phyloP scores from a whole-genome alignment of 2,888 invertebrate species.

The Drosophila parthenogenetica region DNA sequence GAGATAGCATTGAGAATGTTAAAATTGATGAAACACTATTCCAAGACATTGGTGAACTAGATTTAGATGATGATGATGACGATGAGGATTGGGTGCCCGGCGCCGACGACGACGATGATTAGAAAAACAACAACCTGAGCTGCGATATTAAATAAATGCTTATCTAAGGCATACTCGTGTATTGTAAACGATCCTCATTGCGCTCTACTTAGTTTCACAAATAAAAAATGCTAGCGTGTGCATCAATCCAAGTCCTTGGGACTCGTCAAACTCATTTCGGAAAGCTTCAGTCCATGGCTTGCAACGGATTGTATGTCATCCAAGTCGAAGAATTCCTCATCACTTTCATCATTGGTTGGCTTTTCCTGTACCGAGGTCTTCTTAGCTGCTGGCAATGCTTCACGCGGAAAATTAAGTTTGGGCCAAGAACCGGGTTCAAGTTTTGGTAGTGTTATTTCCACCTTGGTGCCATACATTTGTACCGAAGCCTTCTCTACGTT shows the following conservation, averaged over 20 bases:
- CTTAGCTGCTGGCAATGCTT: slow-evolving; percentile 60
- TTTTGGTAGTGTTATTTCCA: slow-evolving; percentile 96
- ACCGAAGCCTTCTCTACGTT: slow-evolving; percentile 90
- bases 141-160: slow-evolving; percentile 40
- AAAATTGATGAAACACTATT: slow-evolving; percentile 97
- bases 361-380: slow-evolving; percentile 19
- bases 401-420: slow-evolving; percentile 89
- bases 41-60: slow-evolving; percentile 94
- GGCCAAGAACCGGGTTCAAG: slow-evolving; percentile 93
- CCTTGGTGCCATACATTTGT: slow-evolving; percentile 94
- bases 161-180: slow-evolving; percentile 59
- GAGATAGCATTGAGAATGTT: slow-evolving; percentile 86
- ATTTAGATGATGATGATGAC: slow-evolving; percentile 86
- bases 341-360: slow-evolving; percentile 84
- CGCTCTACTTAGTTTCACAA: slow-evolving; percentile 31
- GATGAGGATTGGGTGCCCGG: slow-evolving; percentile 89
- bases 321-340: slow-evolving; percentile 89
- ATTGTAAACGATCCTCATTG: slow-evolving; percentile 34
- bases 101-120: slow-evolving; percentile 77
- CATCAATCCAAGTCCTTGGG: slow-evolving; percentile 69
- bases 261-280: slow-evolving; percentile 73
- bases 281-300: slow-evolving; percentile 65
- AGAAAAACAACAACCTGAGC: slow-evolving; percentile 6
- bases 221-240: slow-evolving; percentile 63
- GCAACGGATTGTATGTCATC: slow-evolving; percentile 88